phyloP scores from a whole-genome alignment of 2,888 invertebrate genomes.

The Aricia artaxerxes region DNA sequence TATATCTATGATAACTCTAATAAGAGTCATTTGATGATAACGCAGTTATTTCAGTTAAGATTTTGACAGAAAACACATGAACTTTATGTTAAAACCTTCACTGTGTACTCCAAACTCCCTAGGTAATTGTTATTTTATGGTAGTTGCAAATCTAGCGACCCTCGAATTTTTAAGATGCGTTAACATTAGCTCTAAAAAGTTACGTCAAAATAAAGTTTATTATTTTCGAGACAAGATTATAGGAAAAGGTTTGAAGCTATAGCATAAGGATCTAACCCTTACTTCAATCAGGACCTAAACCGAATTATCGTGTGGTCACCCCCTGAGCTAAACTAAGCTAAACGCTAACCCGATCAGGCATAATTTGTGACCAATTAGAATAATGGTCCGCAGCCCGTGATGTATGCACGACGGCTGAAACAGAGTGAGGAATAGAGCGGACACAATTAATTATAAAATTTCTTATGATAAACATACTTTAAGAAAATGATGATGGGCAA shows the following conservation, averaged over 20 bases:
- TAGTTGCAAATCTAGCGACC: no score
- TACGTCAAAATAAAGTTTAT: background rate
- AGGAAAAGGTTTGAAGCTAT: background rate
- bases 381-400: slow-evolving; percentile 74
- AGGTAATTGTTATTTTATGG: no score
- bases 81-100: no score
- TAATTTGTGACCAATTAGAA: slow-evolving; percentile 81
- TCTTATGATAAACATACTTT: no score
- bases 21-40: no score
- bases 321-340: slow-evolving; percentile 66
- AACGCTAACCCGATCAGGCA: slow-evolving; percentile 79
- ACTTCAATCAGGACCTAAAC: slow-evolving; percentile 57
- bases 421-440: slow-evolving; percentile 47
- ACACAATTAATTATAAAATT: background rate
- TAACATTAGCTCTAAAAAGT: no score
- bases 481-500: no score
- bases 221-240: background rate
- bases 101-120: no score
- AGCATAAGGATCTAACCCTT: slow-evolving; percentile 33
- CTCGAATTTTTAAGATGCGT: no score
- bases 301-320: slow-evolving; percentile 59
- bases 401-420: slow-evolving; percentile 70
- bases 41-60: no score
- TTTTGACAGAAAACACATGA: no score
- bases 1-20: no score